Evolutionary conservation across 2,888 invertebrate genomes (phyloP).

Genomic region (Cartodere bifasciata): DNA sequence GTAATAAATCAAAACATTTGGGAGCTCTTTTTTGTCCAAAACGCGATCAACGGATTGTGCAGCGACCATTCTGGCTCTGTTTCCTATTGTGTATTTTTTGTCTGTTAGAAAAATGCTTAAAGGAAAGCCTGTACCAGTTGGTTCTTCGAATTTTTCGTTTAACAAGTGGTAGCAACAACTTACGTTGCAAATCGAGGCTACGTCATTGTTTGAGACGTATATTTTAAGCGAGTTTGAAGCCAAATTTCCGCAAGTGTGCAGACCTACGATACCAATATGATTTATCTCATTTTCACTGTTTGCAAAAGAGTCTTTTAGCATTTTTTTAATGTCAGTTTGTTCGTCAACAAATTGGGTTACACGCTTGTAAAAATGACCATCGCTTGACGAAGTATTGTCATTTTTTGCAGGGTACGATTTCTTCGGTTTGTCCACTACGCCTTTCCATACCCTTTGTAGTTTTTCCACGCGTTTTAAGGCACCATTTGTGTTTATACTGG

Average conservation of each 20-base stretch:
- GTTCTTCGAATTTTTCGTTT: constrained; percentile 40
- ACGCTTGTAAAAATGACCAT: constrained; percentile 42
- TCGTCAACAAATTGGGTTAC: constrained; percentile 47
- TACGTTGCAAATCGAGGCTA: constrained; percentile 59
- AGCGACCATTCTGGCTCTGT: constrained; percentile 76
- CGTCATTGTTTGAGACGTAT: constrained; percentile 43
- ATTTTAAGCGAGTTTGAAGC: constrained; percentile 59
- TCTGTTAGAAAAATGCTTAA: constrained; percentile 47
- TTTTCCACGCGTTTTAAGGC: constrained; percentile 45
- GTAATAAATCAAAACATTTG: constrained; percentile 56
- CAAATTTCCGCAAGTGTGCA: constrained; percentile 84
- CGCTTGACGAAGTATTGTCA: constrained; percentile 15
- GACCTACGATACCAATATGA: constrained; percentile 50
- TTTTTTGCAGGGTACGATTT: constrained; percentile 15
- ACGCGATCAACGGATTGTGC: constrained; percentile 72
- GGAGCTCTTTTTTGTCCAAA: constrained; percentile 39
- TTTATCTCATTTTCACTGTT: constrained; percentile 27
- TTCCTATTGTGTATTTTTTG: constrained; percentile 42
- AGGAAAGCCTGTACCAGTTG: constrained; percentile 45
- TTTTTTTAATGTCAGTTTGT: constrained; percentile 39
- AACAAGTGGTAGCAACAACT: constrained; percentile 86
- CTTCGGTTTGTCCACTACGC: constrained; percentile 19
- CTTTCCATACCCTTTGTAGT: constrained; percentile 33
- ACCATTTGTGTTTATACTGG: constrained; percentile 49
- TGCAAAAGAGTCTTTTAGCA: constrained; percentile 43